These are phyloP conservation scores for Masticophis lateralis DNA, from an alignment of 2,797 vertebrate species.

Conservation along the genomic window DNA sequence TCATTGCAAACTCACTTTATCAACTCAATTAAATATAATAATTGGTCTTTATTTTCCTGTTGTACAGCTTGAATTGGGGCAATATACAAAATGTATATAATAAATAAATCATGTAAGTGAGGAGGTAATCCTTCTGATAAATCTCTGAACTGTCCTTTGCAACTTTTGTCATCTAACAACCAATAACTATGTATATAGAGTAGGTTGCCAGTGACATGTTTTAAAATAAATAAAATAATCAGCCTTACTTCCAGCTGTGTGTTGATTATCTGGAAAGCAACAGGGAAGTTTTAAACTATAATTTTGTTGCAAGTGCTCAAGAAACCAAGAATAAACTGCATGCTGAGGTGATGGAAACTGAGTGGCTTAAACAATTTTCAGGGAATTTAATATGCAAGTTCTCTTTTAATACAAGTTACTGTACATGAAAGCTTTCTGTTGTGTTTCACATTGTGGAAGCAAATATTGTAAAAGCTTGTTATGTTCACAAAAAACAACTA, in stretches of 20 bases:
- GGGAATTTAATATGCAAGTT: conserved; percentile 47
- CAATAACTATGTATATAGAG: conserved; percentile 37
- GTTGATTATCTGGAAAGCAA: conserved; percentile 68
- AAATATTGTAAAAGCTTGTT: background rate
- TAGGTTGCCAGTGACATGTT: conserved; percentile 49
- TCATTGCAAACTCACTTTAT: background rate
- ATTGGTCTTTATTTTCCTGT: background rate
- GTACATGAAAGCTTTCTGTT: conserved; percentile 21
- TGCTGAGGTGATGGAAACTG: conserved; percentile 60
- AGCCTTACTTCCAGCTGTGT: conserved; percentile 61
- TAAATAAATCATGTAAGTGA: conserved; percentile 3
- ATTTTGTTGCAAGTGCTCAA: conserved; percentile 54
- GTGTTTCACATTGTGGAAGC: conserved; percentile 33
- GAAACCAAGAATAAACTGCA: conserved; percentile 60
- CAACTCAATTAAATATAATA: background rate
- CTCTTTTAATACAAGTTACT: conserved; percentile 40
- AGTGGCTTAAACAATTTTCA: conserved; percentile 57
- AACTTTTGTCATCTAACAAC: conserved; percentile 50
- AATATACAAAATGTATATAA: background rate
- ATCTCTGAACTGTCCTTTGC: conserved; percentile 44
- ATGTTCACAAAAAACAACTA: background rate
- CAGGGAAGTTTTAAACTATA: conserved; percentile 64
- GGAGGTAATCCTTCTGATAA: conserved; percentile 52
- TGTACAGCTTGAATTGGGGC: background rate
- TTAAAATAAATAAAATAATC: conserved; percentile 58